Base-by-base conservation (phyloP, 2,113 vertebrate species). In the Macaca mulatta region DNA sequence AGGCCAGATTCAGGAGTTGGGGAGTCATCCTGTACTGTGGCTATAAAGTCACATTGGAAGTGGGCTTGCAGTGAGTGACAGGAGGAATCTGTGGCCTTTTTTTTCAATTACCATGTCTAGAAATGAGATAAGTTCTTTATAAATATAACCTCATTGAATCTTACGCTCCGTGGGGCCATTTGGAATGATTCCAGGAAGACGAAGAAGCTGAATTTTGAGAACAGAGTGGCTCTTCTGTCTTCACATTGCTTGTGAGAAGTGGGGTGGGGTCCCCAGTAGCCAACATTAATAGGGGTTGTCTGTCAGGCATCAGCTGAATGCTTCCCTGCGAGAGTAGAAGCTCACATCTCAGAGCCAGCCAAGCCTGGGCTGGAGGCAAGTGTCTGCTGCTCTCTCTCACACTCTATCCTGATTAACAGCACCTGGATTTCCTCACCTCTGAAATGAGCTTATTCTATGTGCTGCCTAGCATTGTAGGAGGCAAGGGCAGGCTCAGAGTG, bases 11-110 rank as follows among this genome's bases (percentile, higher is more conserved):
- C 3, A 57, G 78, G 75, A 91, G 43, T 32, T 23, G 12, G 48
- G 23, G 35, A 85, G 59, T 78, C 23, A 12, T 5, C 14, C 18
- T 91, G 13, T 5, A 25, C 35, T 22, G n/a, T 57, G 43, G 2
- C 9, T n/a, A 30, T 82, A 16, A 59, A 83, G 27, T 40, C 30
- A 80, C 22, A 88, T 5, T 38, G 20, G 18, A 43, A 35, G 40
- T 13, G 16, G 20, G 13, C 6, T 22, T 43, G 8, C 2, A 32
- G n/a, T 48, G 18, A 50, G 11, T 0, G 1, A 5, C n/a, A 25
- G 38, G 20, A 43, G 35, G 43, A 45, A 14, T 85, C 27, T 25
- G 0, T 2, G 69, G 30, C 27, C 4, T 4, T n/a, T 75, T 84
- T n/a, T 75, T 80, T 40, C 52, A n/a, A 10, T 38, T 7, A 25